These are phyloP conservation scores for Trichonephila inaurata DNA, from an alignment of 1,140 invertebrate species.

Conservation along the genomic window DNA sequence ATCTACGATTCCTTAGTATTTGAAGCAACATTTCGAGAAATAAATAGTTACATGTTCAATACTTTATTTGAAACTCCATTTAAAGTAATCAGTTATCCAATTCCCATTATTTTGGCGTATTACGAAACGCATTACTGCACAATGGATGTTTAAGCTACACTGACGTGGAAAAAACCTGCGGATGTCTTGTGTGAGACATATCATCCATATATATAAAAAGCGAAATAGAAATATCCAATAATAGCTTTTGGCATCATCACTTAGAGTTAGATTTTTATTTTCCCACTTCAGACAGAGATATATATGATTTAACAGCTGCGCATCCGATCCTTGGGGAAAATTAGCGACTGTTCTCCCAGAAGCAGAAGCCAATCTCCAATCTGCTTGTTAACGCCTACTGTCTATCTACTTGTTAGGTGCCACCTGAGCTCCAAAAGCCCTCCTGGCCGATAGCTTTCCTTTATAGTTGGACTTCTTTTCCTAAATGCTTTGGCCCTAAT, in stretches of 20 bases:
- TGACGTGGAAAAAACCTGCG: not conserved
- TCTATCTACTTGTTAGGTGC: slow-evolving; percentile 54
- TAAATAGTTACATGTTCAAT: not conserved
- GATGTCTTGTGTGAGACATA: not conserved
- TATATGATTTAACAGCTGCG: slow-evolving; percentile 69
- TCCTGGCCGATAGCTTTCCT: slow-evolving; percentile 59
- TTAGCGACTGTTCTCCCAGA: slow-evolving; percentile 52
- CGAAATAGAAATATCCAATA: slow-evolving; percentile 43
- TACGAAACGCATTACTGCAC: not conserved
- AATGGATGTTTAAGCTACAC: not conserved
- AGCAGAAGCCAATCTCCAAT: slow-evolving; percentile 54
- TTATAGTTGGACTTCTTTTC: slow-evolving; percentile 32
- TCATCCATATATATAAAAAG: not conserved
- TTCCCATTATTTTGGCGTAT: no score
- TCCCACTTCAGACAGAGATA: slow-evolving; percentile 7
- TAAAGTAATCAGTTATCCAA: no score
- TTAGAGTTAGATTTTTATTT: slow-evolving; percentile 51
- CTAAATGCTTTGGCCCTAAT: slow-evolving; percentile 58
- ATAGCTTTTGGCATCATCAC: slow-evolving; percentile 17
- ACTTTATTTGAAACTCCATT: not conserved
- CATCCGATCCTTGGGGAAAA: slow-evolving; percentile 58
- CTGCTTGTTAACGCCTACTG: slow-evolving; percentile 69
- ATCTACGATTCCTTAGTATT: no score
- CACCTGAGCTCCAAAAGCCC: slow-evolving; percentile 65
- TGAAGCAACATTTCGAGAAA: no score